Conservation (phyloP, 2,797 vertebrate species). For the Microhierax caerulescens region DNA sequence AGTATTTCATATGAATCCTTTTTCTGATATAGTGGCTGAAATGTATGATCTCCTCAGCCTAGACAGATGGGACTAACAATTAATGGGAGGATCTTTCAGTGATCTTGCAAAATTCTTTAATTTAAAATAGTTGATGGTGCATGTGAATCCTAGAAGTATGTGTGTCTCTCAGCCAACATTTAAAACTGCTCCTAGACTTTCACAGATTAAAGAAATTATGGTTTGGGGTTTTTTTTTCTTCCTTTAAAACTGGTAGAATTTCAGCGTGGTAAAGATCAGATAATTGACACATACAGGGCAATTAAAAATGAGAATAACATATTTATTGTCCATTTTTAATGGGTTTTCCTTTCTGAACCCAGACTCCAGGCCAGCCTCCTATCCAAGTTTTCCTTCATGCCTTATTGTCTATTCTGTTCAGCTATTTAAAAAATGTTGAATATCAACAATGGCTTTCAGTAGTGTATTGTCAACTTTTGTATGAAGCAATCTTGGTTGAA, state of each 20-base stretch:
- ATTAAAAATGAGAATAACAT: slow-evolving; percentile 46
- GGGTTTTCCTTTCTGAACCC: slow-evolving; percentile 76
- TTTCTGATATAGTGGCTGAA: neutral
- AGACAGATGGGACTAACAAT: neutral
- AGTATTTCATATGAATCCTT: neutral
- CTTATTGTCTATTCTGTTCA: slow-evolving; percentile 98
- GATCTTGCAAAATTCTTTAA: neutral
- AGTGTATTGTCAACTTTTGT: slow-evolving; percentile 98
- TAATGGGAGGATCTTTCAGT: neutral
- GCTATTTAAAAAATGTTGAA: slow-evolving; percentile 99
- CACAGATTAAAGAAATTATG: neutral
- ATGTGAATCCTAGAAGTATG: neutral
- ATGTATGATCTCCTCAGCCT: neutral
- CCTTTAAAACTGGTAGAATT: neutral
- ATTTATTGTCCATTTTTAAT: slow-evolving; percentile 52
- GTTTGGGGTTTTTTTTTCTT: neutral
- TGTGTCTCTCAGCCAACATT: neutral
- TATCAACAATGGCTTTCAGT: slow-evolving; percentile 99
- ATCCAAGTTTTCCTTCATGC: slow-evolving; percentile 93
- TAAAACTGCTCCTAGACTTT: neutral
- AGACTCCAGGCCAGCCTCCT: slow-evolving; percentile 92
- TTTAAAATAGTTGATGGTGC: neutral
- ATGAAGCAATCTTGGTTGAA: slow-evolving; percentile 99
- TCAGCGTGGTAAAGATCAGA: neutral
- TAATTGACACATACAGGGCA: slow-evolving; percentile 35